Percentiles rank a stretch among this genome's conserved stretches.
Evolutionary conservation across 1,140 invertebrate species (phyloP).

Genomic region (Euglossa dilemma): DNA sequence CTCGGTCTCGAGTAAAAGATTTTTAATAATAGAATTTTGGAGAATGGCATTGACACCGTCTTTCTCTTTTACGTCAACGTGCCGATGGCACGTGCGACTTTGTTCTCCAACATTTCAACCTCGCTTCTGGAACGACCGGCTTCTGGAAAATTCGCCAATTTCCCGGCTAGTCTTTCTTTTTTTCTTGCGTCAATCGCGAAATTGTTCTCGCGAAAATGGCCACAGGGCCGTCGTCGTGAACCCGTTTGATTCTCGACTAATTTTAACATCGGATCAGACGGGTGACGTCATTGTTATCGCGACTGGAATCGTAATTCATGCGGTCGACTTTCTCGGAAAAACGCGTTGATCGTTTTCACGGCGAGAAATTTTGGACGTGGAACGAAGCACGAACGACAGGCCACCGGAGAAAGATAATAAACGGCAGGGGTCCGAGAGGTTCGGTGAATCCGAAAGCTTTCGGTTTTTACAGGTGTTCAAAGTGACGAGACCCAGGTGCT

Average conservation of each 20-base stretch:
- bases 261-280: constrained; percentile 35
- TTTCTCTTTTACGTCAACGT: constrained; percentile 69
- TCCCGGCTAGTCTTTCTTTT: not conserved
- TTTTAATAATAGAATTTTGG: constrained; percentile 69
- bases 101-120: constrained; percentile 45
- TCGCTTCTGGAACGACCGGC: not conserved
- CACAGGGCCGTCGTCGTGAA: not conserved
- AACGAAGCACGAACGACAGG: not conserved
- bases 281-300: constrained; percentile 32
- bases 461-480: not conserved
- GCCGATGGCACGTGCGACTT: constrained; percentile 54
- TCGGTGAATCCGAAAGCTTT: not conserved
- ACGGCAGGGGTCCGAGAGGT: not conserved
- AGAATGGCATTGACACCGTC: constrained; percentile 50
- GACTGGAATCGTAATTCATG: constrained; percentile 2
- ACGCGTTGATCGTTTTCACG: constrained; percentile 18
- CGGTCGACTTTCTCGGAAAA: constrained; percentile 30
- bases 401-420: not conserved
- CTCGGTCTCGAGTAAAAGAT: not conserved
- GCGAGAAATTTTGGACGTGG: not conserved
- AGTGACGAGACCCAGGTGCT: too few species aligned
- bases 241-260: constrained; percentile 13
- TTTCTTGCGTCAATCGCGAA: not conserved
- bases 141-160: constrained; percentile 38
- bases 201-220: constrained; percentile 10